phyloP scores from a whole-genome alignment of 2,888 invertebrate genomes.

The Drosophila melanosoma region DNA sequence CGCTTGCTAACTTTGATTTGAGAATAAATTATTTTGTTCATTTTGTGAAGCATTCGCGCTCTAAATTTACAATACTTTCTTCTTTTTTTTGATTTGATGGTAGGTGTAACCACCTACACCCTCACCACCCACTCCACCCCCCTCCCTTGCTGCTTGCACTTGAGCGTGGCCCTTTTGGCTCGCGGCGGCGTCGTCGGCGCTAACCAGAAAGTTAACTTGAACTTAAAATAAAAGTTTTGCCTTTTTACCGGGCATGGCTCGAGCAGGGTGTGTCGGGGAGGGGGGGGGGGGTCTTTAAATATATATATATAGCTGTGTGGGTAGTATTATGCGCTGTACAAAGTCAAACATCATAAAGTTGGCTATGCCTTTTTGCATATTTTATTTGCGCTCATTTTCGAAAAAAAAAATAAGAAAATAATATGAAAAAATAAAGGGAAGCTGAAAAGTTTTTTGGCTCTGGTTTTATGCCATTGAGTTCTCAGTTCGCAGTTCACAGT shows the following conservation, averaged over 20 bases:
- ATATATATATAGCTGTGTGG: background rate
- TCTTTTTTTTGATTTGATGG: background rate
- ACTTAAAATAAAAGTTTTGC: constrained; percentile 81
- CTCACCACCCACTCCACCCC: background rate
- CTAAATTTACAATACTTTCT: constrained; percentile 54
- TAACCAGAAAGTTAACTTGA: constrained; percentile 82
- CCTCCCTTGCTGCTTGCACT: background rate
- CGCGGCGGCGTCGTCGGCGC: constrained; percentile 42
- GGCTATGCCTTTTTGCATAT: constrained; percentile 82
- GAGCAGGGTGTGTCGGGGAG: background rate
- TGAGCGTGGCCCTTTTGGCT: constrained; percentile 38
- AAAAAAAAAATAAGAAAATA: constrained; percentile 27
- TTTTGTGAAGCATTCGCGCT: constrained; percentile 53
- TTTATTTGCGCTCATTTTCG: constrained; percentile 78
- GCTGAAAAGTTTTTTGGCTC: constrained; percentile 56
- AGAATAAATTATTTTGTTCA: constrained; percentile 78
- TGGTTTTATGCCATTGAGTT: constrained; percentile 66
- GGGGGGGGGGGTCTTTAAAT: background rate
- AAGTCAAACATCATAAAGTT: constrained; percentile 82
- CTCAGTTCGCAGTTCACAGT: constrained; percentile 18
- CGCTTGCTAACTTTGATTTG: constrained; percentile 81
- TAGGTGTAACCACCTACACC: background rate
- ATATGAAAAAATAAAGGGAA: constrained; percentile 18
- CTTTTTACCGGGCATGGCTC: constrained; percentile 39
- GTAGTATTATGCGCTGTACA: constrained; percentile 60